These are phyloP conservation scores for Latheticus oryzae DNA, from an alignment of 2,888 invertebrate species.

Conservation along the genomic window DNA sequence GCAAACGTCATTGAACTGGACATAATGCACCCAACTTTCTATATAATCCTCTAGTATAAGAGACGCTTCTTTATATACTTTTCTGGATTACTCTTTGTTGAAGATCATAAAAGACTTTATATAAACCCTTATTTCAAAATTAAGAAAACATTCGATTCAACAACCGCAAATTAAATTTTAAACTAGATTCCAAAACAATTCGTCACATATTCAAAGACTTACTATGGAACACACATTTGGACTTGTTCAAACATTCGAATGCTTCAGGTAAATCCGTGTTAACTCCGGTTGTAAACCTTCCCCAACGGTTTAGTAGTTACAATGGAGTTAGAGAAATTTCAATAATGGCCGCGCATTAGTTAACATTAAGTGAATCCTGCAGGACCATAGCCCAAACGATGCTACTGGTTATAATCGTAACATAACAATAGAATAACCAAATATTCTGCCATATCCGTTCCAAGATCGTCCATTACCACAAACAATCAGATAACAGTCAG, in stretches of 20 bases:
- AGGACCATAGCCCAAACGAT: conserved; percentile 36
- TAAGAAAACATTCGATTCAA: conserved; percentile 5
- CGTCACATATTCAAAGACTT: no score
- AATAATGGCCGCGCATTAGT: conserved; percentile 43
- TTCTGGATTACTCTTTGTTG: conserved; percentile 28
- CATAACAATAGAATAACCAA: conserved; percentile 42
- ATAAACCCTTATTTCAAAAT: conserved; percentile 28
- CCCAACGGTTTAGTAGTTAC: conserved; percentile 21
- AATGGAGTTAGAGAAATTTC: conserved; percentile 40
- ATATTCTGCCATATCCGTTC: conserved; percentile 17
- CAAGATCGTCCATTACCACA: conserved; percentile 19
- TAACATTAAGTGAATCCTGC: conserved; percentile 43
- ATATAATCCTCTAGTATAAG: conserved; percentile 48
- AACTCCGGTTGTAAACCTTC: conserved; percentile 32
- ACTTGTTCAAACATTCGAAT: conserved; percentile 18
- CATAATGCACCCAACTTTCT: conserved; percentile 48
- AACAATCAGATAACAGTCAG: no score
- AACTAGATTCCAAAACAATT: no score
- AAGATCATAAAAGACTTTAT: conserved; percentile 14
- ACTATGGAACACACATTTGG: no score
- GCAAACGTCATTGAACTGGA: conserved; percentile 52
- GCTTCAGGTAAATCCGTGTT: conserved; percentile 36
- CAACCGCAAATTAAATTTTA: no score
- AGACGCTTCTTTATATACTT: conserved; percentile 41
- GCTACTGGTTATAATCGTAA: conserved; percentile 35